Evolutionary conservation across 2,888 invertebrate species (phyloP).

Genomic region (Leucozona laternaria): DNA sequence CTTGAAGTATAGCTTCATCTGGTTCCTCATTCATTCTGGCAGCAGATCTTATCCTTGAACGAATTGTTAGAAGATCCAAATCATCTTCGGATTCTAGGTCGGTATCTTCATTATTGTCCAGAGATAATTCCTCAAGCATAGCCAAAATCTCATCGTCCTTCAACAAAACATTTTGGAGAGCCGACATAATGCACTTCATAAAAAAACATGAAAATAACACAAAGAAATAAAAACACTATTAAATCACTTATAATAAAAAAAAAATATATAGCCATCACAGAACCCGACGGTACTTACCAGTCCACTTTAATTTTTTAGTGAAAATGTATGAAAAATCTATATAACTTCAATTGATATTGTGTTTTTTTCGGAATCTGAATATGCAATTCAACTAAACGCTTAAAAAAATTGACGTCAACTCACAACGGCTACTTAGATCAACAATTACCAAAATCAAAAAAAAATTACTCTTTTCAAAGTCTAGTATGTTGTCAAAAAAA

Average conservation of each 20-base stretch:
- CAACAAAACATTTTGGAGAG: constrained; percentile 10
- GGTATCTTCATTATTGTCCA: too few species aligned
- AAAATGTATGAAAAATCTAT: background rate
- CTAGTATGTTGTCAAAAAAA: too few species aligned
- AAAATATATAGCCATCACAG: background rate
- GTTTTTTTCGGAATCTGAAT: background rate
- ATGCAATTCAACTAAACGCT: background rate
- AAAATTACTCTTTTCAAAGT: too few species aligned
- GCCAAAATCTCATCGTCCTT: too few species aligned
- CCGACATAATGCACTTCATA: constrained; percentile 20
- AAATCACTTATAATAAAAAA: background rate
- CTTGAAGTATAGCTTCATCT: background rate
- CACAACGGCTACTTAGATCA: background rate
- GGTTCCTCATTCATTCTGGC: background rate
- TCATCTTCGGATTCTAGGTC: too few species aligned
- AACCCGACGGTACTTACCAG: constrained; percentile 19
- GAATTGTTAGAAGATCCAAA: background rate
- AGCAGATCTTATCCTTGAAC: constrained; percentile 14
- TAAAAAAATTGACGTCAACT: background rate
- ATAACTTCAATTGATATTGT: background rate
- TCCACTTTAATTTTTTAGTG: too few species aligned
- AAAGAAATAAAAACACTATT: background rate
- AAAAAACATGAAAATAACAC: constrained; percentile 17
- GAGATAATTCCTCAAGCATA: too few species aligned
- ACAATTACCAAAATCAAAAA: too few species aligned